phyloP scores from a whole-genome alignment of 1,140 invertebrate genomes.

The Pogonognathellus flavescens region DNA sequence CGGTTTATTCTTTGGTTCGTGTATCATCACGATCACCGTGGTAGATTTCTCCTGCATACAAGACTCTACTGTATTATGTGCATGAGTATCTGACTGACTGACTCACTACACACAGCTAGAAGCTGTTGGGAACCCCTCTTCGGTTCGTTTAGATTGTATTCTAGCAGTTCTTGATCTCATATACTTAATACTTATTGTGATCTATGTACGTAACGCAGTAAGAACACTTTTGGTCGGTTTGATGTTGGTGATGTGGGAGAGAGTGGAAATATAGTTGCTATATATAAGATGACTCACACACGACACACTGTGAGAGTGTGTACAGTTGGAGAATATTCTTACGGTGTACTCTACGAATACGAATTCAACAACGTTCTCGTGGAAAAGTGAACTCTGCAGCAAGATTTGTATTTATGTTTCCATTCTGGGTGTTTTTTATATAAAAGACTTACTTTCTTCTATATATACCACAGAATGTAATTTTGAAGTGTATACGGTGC shows the following conservation, averaged over 20 bases:
- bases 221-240: not conserved
- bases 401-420: no score
- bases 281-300: conserved; percentile 28
- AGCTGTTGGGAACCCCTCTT: conserved; percentile 9
- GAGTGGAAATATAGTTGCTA: not conserved
- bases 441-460: no score
- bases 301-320: not conserved
- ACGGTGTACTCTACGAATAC: not conserved
- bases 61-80: not conserved
- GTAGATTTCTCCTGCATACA: not conserved
- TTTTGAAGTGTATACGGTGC: no score
- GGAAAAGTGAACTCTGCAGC: no score
- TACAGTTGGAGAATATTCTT: not conserved
- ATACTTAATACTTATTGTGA: conserved; percentile 30
- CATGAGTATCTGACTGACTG: not conserved
- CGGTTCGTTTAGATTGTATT: not conserved
- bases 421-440: no score
- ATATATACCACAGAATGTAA: no score
- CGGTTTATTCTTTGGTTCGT: conserved; percentile 11
- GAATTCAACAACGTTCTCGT: no score
- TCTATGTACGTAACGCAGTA: not conserved
- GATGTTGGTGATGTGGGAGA: conserved; percentile 9
- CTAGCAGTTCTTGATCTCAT: not conserved
- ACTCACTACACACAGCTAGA: no score
- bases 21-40: conserved; percentile 12